Evolutionary conservation across 1,140 invertebrate species (phyloP).

Genomic region (Drosophila baimaii): DNA sequence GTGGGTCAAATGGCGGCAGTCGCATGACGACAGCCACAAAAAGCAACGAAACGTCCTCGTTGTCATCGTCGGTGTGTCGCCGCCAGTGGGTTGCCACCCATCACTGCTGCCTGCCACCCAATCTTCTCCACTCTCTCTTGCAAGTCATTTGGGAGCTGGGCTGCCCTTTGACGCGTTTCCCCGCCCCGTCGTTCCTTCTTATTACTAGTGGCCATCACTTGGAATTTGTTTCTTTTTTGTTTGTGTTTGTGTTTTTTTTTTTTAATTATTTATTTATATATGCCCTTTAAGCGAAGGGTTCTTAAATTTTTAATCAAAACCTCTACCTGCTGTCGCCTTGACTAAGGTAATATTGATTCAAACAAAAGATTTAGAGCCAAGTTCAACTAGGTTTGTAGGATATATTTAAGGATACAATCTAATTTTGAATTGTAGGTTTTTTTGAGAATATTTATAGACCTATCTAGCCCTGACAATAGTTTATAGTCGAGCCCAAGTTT

Average conservation of each 20-base stretch:
- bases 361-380: not conserved
- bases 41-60: slow-evolving; percentile 27
- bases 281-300: slow-evolving; percentile 6
- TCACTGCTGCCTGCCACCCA: not conserved
- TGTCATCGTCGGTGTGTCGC: slow-evolving; percentile 49
- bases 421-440: not conserved
- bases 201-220: not conserved
- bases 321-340: not conserved
- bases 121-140: not conserved
- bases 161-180: slow-evolving; percentile 16
- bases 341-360: slow-evolving; percentile 5
- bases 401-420: not conserved
- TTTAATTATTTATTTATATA: slow-evolving; percentile 17
- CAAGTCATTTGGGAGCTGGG: slow-evolving; percentile 1
- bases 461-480: too few species aligned
- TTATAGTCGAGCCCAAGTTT: too few species aligned
- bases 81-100: slow-evolving; percentile 1
- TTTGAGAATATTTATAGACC: too few species aligned
- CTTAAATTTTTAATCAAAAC: slow-evolving; percentile 16
- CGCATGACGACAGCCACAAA: slow-evolving; percentile 24
- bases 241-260: not conserved
- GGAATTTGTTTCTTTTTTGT: slow-evolving; percentile 2
- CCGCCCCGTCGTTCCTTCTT: not conserved
- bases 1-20: slow-evolving; percentile 69
- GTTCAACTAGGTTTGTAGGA: too few species aligned